These are phyloP conservation scores for Apoderus coryli DNA, from an alignment of 2,888 invertebrate genomes.

Conservation along the genomic window DNA sequence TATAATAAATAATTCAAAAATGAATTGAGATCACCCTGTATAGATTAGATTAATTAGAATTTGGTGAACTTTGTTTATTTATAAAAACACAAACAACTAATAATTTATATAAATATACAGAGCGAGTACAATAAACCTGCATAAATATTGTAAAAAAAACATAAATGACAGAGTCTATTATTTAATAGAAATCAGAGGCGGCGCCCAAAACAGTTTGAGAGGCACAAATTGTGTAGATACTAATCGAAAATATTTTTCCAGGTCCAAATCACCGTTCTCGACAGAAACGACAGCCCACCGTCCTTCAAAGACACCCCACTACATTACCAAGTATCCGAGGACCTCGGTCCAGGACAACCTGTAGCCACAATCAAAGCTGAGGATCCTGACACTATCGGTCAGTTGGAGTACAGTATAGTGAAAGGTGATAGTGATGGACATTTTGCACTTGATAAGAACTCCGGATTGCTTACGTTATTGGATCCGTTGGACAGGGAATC, in stretches of 20 bases:
- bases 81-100: no score
- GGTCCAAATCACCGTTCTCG: slow-evolving; percentile 74
- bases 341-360: slow-evolving; percentile 64
- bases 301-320: slow-evolving; percentile 62
- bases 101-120: no score
- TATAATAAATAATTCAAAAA: no score
- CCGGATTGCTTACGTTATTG: slow-evolving; percentile 57
- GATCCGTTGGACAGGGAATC: slow-evolving; percentile 76
- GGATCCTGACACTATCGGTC: slow-evolving; percentile 76
- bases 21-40: no score
- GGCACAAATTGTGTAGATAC: no score
- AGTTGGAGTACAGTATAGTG: slow-evolving; percentile 58
- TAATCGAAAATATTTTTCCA: slow-evolving; percentile 38
- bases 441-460: slow-evolving; percentile 55
- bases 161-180: no score
- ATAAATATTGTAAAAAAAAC: no score
- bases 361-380: slow-evolving; percentile 65
- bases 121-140: no score
- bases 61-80: no score
- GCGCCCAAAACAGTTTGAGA: no score
- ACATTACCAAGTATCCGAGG: slow-evolving; percentile 68
- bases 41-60: no score
- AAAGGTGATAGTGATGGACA: slow-evolving; percentile 48
- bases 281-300: slow-evolving; percentile 93
- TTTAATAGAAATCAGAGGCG: no score